Percentiles rank a stretch among this genome's conserved stretches.
Conservation (phyloP, 2,113 vertebrate species). For the Gasterosteus aculeatus region DNA sequence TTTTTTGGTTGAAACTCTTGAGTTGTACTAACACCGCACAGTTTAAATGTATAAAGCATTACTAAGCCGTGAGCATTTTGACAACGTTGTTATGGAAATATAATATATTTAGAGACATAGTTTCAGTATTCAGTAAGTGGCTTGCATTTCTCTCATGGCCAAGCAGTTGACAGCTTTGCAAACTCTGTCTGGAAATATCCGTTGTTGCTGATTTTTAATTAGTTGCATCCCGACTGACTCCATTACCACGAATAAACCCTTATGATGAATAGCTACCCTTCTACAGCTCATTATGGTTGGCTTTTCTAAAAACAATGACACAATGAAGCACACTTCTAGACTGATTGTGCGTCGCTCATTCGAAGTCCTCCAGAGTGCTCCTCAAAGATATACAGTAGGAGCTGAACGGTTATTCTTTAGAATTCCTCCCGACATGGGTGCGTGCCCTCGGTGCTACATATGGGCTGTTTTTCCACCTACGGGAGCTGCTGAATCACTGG, state of each 20-base stretch:
- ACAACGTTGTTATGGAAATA: background rate
- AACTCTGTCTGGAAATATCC: background rate
- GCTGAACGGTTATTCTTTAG: background rate
- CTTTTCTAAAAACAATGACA: background rate
- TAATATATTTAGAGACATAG: background rate
- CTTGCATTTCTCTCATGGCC: background rate
- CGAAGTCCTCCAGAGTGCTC: background rate
- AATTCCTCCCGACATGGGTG: background rate
- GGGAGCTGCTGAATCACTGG: slow-evolving; percentile 12
- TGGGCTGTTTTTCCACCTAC: background rate
- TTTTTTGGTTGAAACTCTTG: background rate
- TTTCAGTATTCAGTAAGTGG: background rate
- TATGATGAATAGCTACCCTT: background rate
- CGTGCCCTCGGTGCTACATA: background rate
- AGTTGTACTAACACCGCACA: background rate
- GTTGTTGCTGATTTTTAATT: background rate
- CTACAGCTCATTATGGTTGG: background rate
- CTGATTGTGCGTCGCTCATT: background rate
- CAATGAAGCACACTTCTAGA: background rate
- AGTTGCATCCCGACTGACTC: background rate
- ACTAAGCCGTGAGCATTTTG: background rate
- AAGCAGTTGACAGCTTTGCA: background rate
- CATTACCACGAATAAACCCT: background rate
- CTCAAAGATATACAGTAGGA: background rate
- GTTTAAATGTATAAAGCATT: background rate